Evolutionary conservation across 2,113 vertebrate species (phyloP), one percentile per base, ranked within the genome.

Genomic region (Perca schrenkii): DNA sequence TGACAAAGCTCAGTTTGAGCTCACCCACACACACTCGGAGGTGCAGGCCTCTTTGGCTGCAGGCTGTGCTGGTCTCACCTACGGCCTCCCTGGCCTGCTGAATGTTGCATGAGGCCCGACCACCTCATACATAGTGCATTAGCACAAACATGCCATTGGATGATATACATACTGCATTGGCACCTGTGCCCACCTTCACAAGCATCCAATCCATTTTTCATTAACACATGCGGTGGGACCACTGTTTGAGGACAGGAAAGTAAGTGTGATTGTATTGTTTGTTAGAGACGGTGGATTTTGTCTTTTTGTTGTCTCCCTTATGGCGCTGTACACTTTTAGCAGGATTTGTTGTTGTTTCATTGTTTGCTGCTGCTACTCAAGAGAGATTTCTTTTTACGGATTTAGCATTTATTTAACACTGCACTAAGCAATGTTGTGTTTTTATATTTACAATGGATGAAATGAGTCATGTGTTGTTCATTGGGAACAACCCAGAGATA

Each of bases 181-280:
- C 96, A 94, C 94, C 95, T 92, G 89, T 91, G 88, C 93, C 93
- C 86, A 88, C 94, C 94, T 92, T 91, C 89, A 83, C 92, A 82
- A 84, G 60, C 57, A 86, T 86, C 91, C 86, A 86, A 95, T 96
- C 93, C 93, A 95, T 96, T 96, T 97, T 97, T 96, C 94, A 97
- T 97, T 95, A 94, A 91, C 89, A 62, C 78, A 61, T 86, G 68
- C 84, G 36, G 50, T 22, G 80, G 84, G 83, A 76, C 17, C 28
- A 34, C 73, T 79, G 36, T 77, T 76, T 82, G 62, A 87, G 88
- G 91, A 88, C 86, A 85, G 58, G 56, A 49, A 52, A 40, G 66
- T 52, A 11, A 54, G 65, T 66, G 19, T 4, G 34, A 13, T 66
- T 28, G 17, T 60, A 22, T 63, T 81, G 43, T 61, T 61, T 63